Evolutionary conservation across 2,113 vertebrate species (phyloP), one percentile per base, ranked within the genome.

Genomic region (Hippocampus guttulatus): DNA sequence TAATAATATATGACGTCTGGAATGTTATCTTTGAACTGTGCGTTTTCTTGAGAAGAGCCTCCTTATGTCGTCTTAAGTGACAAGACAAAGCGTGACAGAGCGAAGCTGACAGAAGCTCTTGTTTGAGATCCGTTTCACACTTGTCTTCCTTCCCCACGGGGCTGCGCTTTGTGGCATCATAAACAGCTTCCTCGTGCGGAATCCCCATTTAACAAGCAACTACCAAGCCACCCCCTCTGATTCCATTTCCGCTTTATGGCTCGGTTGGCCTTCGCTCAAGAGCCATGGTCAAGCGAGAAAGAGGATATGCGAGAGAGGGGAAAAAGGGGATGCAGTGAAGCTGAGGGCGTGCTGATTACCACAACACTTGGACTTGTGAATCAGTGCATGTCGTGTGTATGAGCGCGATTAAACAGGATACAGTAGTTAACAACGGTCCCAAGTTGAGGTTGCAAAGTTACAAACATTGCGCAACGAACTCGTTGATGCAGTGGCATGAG

Each of bases 311-410:
- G 88, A 72, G 79, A 27, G 73, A 88, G 71, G 80, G 71, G 73
- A 78, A 76, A 90, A 91, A 89, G 84, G 85, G 91, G 89, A 92
- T 90, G 89, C 87, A 75, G 80, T 77, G 65, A 60, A 71, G 78
- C 67, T 38, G 77, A 85, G 79, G 68, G 83, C 79, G 20, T 43
- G 62, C 15, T 43, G 38, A 64, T 10, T n/a, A 41, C 43, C 62
- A 43, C 62, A 64, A 70, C 65, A 71, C 74, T 82, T 45, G 71
- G 73, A 81, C 66, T 69, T 49, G 2, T 40, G 7, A 21, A 49
- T 38, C 38, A 54, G 3, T 61, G n/a, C 51, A 47, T 23, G 40
- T 6, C 7, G 23, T 10, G 15, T 58, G 23, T 15, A 27, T 4
- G 5, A 15, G 23, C 5, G 23, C 21, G 18, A 38, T 38, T 38